Evolutionary conservation across 2,797 vertebrate genomes (phyloP), one percentile per base, ranked within the genome.

Genomic region (Ptychadena robeensis): DNA sequence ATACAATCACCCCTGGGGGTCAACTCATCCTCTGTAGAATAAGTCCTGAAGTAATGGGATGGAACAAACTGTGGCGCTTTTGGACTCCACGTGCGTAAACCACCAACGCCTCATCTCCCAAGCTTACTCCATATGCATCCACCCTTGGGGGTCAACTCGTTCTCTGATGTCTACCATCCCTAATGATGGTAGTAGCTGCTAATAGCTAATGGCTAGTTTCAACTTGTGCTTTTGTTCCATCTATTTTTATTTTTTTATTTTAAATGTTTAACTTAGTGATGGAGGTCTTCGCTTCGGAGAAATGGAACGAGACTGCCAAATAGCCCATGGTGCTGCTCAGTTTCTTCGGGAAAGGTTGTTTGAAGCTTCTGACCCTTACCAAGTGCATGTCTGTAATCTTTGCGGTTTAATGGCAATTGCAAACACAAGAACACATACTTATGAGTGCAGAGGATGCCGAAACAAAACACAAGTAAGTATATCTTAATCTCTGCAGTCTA

Each of bases 281-380:
- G 98, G 98, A 2, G 98, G 98, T 37, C 93, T 99, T 80, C 96
- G 98, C 75, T 99, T 99, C 61, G 97, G 98, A 14, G 98, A 99
- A 92, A 99, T 99, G 97, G 98, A 99, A 86, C 94, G 97, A 22
- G 97, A 99, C 7, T 99, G 98, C 92, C 97, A 99, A 93, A 99
- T 99, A 30, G 97, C 98, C 87, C 97, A 99, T 0, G 98, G 97
- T n/a, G 97, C 98, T 0, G 97, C 97, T 7, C 97, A 99, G 93
- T 99, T 99, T 90, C 91, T 99, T 65, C 92, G 95, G 73, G 97
- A 99, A 68, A 94, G 98, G 9, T 88, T 99, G 85, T 99, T 99
- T 40, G 98, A 99, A 90, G 98, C 97, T 0, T 99, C 98, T 0
- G 98, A 99, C 85, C 98, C 98, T 0, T 99, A 99, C 86, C 98